Base-by-base conservation (phyloP, 2,888 invertebrate genomes). In the Anthoptus insignis region DNA sequence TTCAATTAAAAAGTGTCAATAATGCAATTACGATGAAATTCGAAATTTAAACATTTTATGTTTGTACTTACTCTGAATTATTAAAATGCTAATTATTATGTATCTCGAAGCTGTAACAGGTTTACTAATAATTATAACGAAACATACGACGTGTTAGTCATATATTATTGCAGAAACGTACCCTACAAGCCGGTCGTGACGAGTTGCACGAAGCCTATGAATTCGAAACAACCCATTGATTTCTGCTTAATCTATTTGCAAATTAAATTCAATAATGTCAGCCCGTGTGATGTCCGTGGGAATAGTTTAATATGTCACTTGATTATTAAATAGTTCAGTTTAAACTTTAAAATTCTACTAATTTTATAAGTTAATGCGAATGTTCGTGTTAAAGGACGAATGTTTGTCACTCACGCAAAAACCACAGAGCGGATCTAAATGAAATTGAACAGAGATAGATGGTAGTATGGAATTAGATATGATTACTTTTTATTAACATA, bases 181-280 rank as follows among this genome's bases (percentile, higher is more conserved):
- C 45, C 27, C 60, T 34, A 13, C 32, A 56, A 59, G 42, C 29
- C 6, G 77, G 75, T 84, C 83, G 84, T 85, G 84, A 83, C 78
- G 39, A 65, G 32, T 63, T 71, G 76, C 80, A 80, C 81, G 81
- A 83, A 57, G 45, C 56, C 50, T 57, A 52, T 66, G 65, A 61
- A 65, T 68, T 66, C 66, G 66, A 61, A 66, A 64, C 32, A 60
- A 66, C 34, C 47, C 52, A 70, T 64, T 47, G 65, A 63, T 59
- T 65, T 69, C 67, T 58, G 21, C 63, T 65, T 64, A 69, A 66
- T 59, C 56, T 57, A 65, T 69, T 69, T 66, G 69, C 67, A 65
- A 63, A 47, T 65, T 64, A 39, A 53, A 58, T 70, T 67, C 60
- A 60, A 61, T 61, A 61, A 60, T 45, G 53, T 53, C 22, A 16